Evolutionary conservation across 2,113 vertebrate species (phyloP).

Genomic region (Ophiodon elongatus): DNA sequence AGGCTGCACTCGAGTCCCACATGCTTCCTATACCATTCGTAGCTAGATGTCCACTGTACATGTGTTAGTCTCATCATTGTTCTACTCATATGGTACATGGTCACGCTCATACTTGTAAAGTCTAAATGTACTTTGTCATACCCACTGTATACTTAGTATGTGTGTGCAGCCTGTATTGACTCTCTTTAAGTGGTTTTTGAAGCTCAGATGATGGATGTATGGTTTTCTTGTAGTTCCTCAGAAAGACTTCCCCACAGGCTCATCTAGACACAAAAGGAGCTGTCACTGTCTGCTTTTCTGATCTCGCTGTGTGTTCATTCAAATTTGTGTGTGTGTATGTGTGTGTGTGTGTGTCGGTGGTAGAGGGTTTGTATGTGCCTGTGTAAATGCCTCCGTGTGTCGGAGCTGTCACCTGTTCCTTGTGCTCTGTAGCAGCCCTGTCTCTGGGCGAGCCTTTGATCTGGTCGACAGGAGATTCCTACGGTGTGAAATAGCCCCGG

Average conservation of each 20-base stretch:
- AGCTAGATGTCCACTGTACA: slow-evolving; percentile 69
- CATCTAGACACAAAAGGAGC: slow-evolving; percentile 70
- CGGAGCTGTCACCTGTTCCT: slow-evolving; percentile 74
- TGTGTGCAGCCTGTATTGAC: slow-evolving; percentile 52
- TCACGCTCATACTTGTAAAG: slow-evolving; percentile 69
- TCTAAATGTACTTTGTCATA: slow-evolving; percentile 71
- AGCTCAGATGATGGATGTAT: slow-evolving; percentile 73
- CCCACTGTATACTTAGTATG: slow-evolving; percentile 48
- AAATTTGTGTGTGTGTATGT: slow-evolving; percentile 31
- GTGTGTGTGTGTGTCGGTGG: slow-evolving; percentile 18
- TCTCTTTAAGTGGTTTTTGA: slow-evolving; percentile 73
- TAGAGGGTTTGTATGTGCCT: slow-evolving; percentile 13
- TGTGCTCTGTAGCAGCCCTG: slow-evolving; percentile 50
- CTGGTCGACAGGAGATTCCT: slow-evolving; percentile 79
- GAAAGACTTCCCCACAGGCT: slow-evolving; percentile 63
- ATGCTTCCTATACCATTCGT: slow-evolving; percentile 56
- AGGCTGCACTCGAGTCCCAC: slow-evolving; percentile 49
- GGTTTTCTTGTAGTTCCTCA: slow-evolving; percentile 52
- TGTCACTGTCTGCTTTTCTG: slow-evolving; percentile 72
- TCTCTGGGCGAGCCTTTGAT: slow-evolving; percentile 81
- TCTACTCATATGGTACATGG: slow-evolving; percentile 65
- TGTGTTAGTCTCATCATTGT: slow-evolving; percentile 78
- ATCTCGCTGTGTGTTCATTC: slow-evolving; percentile 70
- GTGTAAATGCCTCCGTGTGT: slow-evolving; percentile 59
- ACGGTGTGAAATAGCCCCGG: slow-evolving; percentile 82